Percentiles rank a stretch among this genome's conserved stretches.
Conservation (phyloP, 2,113 vertebrate genomes). For the Vireo altiloquus region DNA sequence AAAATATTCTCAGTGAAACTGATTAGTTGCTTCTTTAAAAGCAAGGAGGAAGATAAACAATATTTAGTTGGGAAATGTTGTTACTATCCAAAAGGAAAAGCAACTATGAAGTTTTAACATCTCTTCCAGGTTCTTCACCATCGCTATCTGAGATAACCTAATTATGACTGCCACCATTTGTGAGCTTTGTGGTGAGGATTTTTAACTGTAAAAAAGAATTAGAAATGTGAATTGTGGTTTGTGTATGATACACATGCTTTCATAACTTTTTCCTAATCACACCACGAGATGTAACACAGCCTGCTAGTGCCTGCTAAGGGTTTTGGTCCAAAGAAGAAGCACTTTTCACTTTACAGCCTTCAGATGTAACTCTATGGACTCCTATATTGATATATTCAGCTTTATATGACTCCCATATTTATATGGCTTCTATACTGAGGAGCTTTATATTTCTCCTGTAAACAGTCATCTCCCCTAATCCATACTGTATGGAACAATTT, state of each 20-base stretch:
- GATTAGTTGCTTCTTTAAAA: not conserved
- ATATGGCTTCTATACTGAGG: not conserved
- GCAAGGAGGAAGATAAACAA: not conserved
- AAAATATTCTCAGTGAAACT: not conserved
- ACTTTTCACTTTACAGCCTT: not conserved
- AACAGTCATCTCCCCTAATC: not conserved
- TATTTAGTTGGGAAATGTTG: not conserved
- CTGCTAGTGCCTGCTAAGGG: not conserved
- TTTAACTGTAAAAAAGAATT: not conserved
- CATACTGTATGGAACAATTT: not conserved
- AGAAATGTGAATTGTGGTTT: not conserved
- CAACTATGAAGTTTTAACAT: not conserved
- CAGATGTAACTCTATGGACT: not conserved
- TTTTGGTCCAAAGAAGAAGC: not conserved
- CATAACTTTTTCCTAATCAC: not conserved
- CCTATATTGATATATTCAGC: not conserved
- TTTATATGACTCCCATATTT: not conserved
- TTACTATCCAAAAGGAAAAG: not conserved
- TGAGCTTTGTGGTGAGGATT: not conserved
- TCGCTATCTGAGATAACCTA: not conserved
- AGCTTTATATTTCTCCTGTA: not conserved
- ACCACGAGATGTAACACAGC: not conserved
- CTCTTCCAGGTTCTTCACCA: not conserved
- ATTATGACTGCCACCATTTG: not conserved
- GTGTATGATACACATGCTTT: not conserved